phyloP scores from a whole-genome alignment of 2,797 vertebrate genomes.

The Lutjanus campechanus region DNA sequence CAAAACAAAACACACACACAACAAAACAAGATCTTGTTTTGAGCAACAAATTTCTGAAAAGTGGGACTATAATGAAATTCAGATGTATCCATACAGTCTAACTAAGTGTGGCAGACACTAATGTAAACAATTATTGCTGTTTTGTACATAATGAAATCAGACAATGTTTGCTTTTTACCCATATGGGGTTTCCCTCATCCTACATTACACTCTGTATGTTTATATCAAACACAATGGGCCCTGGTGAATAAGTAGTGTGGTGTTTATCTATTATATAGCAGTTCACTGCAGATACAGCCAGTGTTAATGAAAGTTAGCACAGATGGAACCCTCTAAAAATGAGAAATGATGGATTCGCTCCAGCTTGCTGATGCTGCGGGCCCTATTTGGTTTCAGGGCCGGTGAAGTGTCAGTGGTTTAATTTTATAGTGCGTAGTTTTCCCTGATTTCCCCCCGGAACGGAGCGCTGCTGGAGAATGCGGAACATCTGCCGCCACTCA shows the following conservation, averaged over 20 bases:
- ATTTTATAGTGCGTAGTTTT: constrained; percentile 88
- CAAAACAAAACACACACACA: background rate
- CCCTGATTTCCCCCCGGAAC: constrained; percentile 86
- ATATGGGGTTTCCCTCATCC: constrained; percentile 44
- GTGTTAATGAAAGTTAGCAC: constrained; percentile 82
- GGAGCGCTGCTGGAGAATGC: constrained; percentile 81
- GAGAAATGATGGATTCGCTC: constrained; percentile 84
- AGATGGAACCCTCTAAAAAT: constrained; percentile 84
- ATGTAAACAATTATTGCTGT: constrained; percentile 51
- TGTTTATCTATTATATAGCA: constrained; percentile 76
- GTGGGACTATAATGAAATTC: constrained; percentile 27
- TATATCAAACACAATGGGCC: constrained; percentile 62
- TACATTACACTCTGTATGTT: constrained; percentile 34
- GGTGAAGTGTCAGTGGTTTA: constrained; percentile 86
- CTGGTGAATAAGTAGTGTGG: constrained; percentile 53
- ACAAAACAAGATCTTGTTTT: background rate
- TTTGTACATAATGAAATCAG: constrained; percentile 46
- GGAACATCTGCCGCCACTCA: constrained; percentile 85
- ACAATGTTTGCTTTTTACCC: constrained; percentile 39
- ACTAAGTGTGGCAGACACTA: constrained; percentile 33
- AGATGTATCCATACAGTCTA: constrained; percentile 34
- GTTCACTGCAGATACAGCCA: constrained; percentile 73
- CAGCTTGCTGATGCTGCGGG: constrained; percentile 80
- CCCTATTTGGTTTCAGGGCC: constrained; percentile 84
- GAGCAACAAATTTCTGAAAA: constrained; percentile 35